These are phyloP conservation scores for Ganaspis sp. DNA, from an alignment of 1,140 invertebrate genomes.

Conservation along the genomic window DNA sequence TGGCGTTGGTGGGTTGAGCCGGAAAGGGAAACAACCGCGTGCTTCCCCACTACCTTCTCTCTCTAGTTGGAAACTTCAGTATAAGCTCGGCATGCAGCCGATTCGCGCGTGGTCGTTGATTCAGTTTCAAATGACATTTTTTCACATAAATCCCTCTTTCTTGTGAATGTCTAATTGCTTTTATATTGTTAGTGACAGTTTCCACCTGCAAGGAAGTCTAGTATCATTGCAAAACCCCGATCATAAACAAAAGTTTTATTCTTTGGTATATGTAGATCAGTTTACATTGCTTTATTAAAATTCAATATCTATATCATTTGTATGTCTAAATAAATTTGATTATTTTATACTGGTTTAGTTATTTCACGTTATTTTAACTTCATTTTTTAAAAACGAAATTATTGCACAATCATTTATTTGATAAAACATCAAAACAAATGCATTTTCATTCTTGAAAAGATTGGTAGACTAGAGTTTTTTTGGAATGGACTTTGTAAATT, in stretches of 20 bases:
- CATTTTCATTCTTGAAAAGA: too few relatives aligned
- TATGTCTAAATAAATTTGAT: neutral
- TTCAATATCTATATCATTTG: neutral
- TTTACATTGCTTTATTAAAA: neutral
- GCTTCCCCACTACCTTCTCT: conserved; percentile 50
- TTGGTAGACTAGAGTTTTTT: too few relatives aligned
- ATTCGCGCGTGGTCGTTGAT: conserved; percentile 37
- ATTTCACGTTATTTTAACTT: too few relatives aligned
- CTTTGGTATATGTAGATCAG: neutral
- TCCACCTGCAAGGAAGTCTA: neutral
- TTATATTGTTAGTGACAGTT: neutral
- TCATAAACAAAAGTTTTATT: conserved; percentile 1
- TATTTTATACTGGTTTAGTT: too few relatives aligned
- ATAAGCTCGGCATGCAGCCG: conserved; percentile 58
- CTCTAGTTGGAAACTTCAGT: conserved; percentile 40
- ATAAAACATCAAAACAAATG: too few relatives aligned
- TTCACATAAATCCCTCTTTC: conserved; percentile 30
- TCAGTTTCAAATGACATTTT: neutral
- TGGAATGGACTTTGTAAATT: too few relatives aligned
- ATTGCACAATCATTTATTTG: too few relatives aligned
- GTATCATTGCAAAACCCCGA: neutral
- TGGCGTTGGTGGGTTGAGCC: conserved; percentile 25
- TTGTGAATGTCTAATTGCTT: conserved; percentile 13
- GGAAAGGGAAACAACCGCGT: conserved; percentile 48
- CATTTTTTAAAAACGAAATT: too few relatives aligned